phyloP scores from a whole-genome alignment of 2,797 vertebrate genomes.

The Ciconia nigra region DNA sequence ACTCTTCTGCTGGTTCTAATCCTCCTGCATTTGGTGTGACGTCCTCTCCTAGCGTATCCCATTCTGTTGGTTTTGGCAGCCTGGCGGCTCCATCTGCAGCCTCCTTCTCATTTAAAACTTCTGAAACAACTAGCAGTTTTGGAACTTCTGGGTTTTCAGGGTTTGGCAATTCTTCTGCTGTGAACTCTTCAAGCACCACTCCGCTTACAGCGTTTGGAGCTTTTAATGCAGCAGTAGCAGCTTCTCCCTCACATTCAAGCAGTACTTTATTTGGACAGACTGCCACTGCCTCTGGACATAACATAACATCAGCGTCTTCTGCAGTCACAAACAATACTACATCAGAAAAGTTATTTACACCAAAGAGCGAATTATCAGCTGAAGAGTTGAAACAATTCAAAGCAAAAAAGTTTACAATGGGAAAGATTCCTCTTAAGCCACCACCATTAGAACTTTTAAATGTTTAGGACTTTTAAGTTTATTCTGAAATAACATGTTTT shows the following conservation, averaged over 20 bases:
- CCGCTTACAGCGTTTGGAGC: not conserved
- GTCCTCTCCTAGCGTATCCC: not conserved
- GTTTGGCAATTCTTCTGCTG: conserved; percentile 39
- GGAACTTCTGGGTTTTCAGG: conserved; percentile 59
- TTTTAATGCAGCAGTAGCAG: not conserved
- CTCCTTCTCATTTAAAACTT: conserved; percentile 81
- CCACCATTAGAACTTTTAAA: conserved; percentile 81
- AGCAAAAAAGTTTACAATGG: conserved; percentile 84
- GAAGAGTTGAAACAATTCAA: conserved; percentile 88
- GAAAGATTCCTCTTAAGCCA: conserved; percentile 86
- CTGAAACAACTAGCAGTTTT: conserved; percentile 19
- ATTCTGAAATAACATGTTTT: not conserved
- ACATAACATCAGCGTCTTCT: not conserved
- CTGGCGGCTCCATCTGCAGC: conserved; percentile 58
- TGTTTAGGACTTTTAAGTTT: conserved; percentile 38
- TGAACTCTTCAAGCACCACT: not conserved
- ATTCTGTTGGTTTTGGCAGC: conserved; percentile 54
- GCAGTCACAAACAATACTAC: not conserved
- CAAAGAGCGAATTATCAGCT: conserved; percentile 76
- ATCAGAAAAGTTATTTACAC: conserved; percentile 78
- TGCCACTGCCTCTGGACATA: not conserved
- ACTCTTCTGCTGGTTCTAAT: not conserved
- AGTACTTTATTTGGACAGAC: conserved; percentile 49
- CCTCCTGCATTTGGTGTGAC: conserved; percentile 36
- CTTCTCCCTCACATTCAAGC: not conserved